Base-by-base conservation (phyloP, 1,140 invertebrate species). In the Radopholus similis region DNA sequence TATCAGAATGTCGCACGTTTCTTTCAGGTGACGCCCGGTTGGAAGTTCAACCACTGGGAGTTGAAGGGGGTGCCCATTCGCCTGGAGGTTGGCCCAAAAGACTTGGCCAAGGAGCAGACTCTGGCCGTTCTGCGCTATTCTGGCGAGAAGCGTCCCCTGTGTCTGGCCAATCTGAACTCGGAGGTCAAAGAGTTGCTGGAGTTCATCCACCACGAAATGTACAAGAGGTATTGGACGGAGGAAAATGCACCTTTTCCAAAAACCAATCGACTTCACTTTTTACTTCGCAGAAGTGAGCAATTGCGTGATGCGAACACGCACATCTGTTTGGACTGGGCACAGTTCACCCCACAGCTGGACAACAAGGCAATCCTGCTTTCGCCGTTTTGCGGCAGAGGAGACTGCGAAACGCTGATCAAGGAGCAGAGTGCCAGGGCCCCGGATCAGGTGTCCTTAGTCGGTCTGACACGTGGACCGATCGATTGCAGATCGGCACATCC, bases 11-110 rank as follows among this genome's bases (percentile, higher is more conserved):
- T 8, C 30, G 11, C 34, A n/a, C 21, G 28, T 44, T 40, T 3
- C 8, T 21, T 2, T 13, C 13, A 62, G 59, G 59, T 62, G 26
- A 95, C 94, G 38, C 93, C 95, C 4, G 96, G 96, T 1, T 99
- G 96, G 96, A 99, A 99, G 84, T 99, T 96, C 83, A 98, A 98
- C 84, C 93, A 98, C 83, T 99, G 96, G 95, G 96, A 99, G 83
- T 84, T 98, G 2, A 98, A 97, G 88, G 95, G 95, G 71, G 94
- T 98, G 1, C 96, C 96, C 40, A 85, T 99, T 11, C 87, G 96
- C 71, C 86, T 98, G 28, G 96, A 99, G 85, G 81, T 99, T 9
- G 96, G 95, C 18, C 95, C 94, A 9, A 92, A 94, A 78, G 96
- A 99, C 85, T 85, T 98, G 69, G 88, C 90, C 59, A 87, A 90